These are phyloP conservation scores for Pollenia angustigena DNA, from an alignment of 2,888 invertebrate genomes.

Conservation along the genomic window DNA sequence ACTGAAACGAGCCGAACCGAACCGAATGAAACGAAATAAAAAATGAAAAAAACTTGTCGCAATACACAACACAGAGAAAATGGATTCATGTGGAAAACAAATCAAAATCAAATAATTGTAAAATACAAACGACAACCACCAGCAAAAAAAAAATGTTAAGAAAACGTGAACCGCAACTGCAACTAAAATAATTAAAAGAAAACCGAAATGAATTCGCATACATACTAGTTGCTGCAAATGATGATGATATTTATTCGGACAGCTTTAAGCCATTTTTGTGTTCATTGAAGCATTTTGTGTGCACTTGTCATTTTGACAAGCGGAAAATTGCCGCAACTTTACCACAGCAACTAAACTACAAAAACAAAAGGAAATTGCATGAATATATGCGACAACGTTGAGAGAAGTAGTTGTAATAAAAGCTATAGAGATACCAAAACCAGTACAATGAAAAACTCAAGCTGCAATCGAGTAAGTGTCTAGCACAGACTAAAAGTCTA, in stretches of 20 bases:
- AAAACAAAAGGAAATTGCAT: slow-evolving; percentile 21
- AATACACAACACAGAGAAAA: slow-evolving; percentile 20
- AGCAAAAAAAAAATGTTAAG: slow-evolving; percentile 35
- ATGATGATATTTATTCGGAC: slow-evolving; percentile 65
- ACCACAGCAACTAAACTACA: slow-evolving; percentile 3
- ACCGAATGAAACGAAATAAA: slow-evolving; percentile 33
- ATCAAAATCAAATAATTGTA: slow-evolving; percentile 72
- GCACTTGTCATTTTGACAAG: slow-evolving; percentile 73
- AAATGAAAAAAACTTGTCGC: slow-evolving; percentile 42
- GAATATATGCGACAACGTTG: slow-evolving; percentile 45
- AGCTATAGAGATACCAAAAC: too few species aligned
- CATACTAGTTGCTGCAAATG: slow-evolving; percentile 21
- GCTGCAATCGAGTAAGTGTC: too few species aligned
- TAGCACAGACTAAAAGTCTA: too few species aligned
- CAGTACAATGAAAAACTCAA: too few species aligned
- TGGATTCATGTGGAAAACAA: slow-evolving; percentile 71
- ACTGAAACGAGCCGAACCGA: slow-evolving; percentile 27
- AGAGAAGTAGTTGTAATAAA: background rate
- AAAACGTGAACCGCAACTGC: slow-evolving; percentile 38
- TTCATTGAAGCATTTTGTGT: slow-evolving; percentile 64
- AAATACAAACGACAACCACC: slow-evolving; percentile 65
- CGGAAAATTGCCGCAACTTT: slow-evolving; percentile 70
- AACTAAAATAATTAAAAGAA: slow-evolving; percentile 25
- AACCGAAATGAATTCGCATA: slow-evolving; percentile 57
- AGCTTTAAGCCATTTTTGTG: slow-evolving; percentile 65